Conservation (phyloP, 2,888 invertebrate species). For the Megamerina dolium region DNA sequence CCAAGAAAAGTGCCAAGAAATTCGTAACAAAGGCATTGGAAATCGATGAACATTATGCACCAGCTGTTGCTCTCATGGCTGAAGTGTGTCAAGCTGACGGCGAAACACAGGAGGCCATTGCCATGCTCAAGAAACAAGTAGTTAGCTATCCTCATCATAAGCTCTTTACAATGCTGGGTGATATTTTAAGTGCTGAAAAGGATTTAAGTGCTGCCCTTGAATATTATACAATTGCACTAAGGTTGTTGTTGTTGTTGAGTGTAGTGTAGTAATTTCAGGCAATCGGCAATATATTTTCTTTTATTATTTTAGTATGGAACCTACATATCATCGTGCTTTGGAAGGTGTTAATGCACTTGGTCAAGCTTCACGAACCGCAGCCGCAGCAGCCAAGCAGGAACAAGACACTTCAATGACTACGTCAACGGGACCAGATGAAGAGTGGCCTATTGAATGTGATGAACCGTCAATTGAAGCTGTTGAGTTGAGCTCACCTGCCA, state of each 20-base stretch:
- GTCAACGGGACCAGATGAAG: slow-evolving; percentile 34
- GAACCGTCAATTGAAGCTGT: slow-evolving; percentile 41
- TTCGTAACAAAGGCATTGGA: slow-evolving; percentile 67
- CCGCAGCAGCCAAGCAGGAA: slow-evolving; percentile 19
- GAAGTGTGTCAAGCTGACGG: slow-evolving; percentile 64
- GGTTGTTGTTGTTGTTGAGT: slow-evolving; percentile 22
- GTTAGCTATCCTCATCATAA: slow-evolving; percentile 38
- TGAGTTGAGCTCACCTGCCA: slow-evolving; percentile 43
- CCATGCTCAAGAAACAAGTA: slow-evolving; percentile 62
- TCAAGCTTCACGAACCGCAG: slow-evolving; percentile 28
- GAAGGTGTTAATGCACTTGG: slow-evolving; percentile 42
- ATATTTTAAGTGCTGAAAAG: slow-evolving; percentile 37
- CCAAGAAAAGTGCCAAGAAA: slow-evolving; percentile 57
- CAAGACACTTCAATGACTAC: slow-evolving; percentile 26
- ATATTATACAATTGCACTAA: slow-evolving; percentile 42
- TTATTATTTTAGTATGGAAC: slow-evolving; percentile 36
- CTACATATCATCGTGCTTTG: slow-evolving; percentile 39
- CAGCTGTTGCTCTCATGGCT: slow-evolving; percentile 66
- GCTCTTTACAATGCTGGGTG: slow-evolving; percentile 42
- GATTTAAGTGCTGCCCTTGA: slow-evolving; percentile 43
- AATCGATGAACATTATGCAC: slow-evolving; percentile 64
- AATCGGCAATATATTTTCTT: too few species aligned
- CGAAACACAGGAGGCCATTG: slow-evolving; percentile 61
- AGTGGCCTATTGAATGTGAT: slow-evolving; percentile 40
- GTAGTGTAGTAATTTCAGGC: too few species aligned